Evolutionary conservation across 2,797 vertebrate species (phyloP), one percentile per base, ranked within the genome.

Genomic region (Oreonectes daqikongensis): DNA sequence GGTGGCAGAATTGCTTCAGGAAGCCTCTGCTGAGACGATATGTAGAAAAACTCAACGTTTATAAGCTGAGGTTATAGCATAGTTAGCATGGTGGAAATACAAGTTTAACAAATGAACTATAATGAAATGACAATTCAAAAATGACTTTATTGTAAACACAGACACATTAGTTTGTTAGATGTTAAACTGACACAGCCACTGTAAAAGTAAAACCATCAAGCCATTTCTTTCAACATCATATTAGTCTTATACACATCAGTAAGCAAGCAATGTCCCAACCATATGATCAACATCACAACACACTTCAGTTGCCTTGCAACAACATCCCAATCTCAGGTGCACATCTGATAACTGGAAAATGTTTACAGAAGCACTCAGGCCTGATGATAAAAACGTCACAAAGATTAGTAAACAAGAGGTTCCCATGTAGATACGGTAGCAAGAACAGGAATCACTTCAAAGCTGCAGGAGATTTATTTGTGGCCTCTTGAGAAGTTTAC

Each of bases 101-200:
- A n/a, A n/a, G n/a, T 46, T 10, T 18, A 46, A 42, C n/a, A 8
- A 28, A 75, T 1, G 55, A 46, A 44, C 28, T 17, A 52, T 30
- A 24, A 28, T 8, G 46, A 52, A 66, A 61, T 52, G 18, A 79
- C 64, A 55, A 72, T 87, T 87, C n/a, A 90, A 84, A 86, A 70
- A 59, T 17, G 82, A 82, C 76, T 87, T 93, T 92, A 93, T 93
- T 93, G 88, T 81, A 87, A 91, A 85, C 89, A 90, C 85, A 89
- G 90, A 77, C 66, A 79, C 67, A 75, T 81, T 82, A 72, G 60
- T 88, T 84, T 82, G 69, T 89, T 50, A 89, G 68, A 69, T 69
- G 68, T 79, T 80, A 83, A 69, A 81, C 53, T 70, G 71, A 83
- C 66, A 69, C 64, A 77, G 67, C 69, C 79, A 72, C 72, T 24